Conservation (phyloP, 2,113 vertebrate genomes). For the Prolemur simus region DNA sequence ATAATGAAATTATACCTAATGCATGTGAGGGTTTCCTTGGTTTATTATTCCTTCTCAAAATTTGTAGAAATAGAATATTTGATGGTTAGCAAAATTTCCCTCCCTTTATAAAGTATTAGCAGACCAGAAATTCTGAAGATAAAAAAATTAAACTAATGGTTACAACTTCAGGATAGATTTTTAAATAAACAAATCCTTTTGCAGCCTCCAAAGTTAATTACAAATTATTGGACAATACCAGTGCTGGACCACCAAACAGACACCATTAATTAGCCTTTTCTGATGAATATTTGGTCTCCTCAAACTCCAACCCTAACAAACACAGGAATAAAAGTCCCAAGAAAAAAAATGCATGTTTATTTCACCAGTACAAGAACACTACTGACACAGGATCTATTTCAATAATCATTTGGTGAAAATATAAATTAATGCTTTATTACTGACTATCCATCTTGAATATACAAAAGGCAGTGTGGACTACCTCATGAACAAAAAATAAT, state of each 20-base stretch:
- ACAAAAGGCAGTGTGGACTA: neutral
- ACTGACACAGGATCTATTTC: neutral
- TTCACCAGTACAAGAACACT: neutral
- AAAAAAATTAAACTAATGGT: neutral
- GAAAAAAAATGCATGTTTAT: neutral
- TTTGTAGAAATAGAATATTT: neutral
- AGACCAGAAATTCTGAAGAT: neutral
- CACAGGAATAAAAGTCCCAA: neutral
- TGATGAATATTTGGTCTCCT: neutral
- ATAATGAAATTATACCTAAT: neutral
- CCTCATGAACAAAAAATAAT: neutral
- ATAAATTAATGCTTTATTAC: neutral
- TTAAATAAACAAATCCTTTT: neutral
- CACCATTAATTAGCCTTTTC: too few relatives aligned
- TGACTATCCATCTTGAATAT: neutral
- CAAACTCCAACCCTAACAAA: neutral
- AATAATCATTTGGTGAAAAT: neutral
- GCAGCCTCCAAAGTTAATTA: neutral
- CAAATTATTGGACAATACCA: neutral
- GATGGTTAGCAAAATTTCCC: neutral
- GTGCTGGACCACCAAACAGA: too few relatives aligned
- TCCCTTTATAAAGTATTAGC: neutral
- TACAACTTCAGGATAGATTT: neutral
- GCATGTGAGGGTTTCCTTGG: neutral
- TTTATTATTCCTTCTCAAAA: neutral